Conservation (phyloP, 2,113 vertebrate species). For the Climacteris rufus region DNA sequence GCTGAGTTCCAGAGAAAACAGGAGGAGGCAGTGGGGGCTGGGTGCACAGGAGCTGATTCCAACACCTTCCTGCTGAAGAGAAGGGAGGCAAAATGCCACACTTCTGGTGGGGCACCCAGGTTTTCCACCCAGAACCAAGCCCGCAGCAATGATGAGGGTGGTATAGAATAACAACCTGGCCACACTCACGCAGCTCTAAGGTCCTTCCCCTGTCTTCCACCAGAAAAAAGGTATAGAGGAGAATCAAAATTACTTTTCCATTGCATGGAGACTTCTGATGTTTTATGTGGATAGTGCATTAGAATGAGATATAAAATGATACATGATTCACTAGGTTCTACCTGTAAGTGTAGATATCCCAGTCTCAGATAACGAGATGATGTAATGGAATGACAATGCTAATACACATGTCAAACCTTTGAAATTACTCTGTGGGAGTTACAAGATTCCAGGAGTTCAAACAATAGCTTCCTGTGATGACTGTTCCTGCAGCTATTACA, state of each 20-base stretch:
- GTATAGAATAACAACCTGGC: neutral
- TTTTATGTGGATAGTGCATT: neutral
- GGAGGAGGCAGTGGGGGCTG: accelerated
- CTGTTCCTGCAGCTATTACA: neutral
- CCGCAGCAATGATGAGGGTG: accelerated
- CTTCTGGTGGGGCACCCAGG: accelerated
- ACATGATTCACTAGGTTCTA: neutral
- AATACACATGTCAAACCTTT: neutral
- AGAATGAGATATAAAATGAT: neutral
- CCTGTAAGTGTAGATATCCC: neutral
- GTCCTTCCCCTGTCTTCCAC: neutral
- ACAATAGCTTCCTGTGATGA: neutral
- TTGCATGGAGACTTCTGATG: neutral
- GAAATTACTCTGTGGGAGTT: neutral
- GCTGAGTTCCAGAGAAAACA: neutral
- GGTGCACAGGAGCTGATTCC: neutral
- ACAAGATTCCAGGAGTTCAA: neutral
- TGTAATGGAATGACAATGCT: neutral
- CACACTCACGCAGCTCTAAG: too few species aligned
- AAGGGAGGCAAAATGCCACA: neutral
- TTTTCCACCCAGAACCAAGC: too few species aligned
- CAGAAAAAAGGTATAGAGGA: neutral
- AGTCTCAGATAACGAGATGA: neutral
- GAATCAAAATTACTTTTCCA: neutral
- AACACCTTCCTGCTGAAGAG: neutral